Conservation (phyloP, 1,140 invertebrate species). For the Pteromalus puparum region DNA sequence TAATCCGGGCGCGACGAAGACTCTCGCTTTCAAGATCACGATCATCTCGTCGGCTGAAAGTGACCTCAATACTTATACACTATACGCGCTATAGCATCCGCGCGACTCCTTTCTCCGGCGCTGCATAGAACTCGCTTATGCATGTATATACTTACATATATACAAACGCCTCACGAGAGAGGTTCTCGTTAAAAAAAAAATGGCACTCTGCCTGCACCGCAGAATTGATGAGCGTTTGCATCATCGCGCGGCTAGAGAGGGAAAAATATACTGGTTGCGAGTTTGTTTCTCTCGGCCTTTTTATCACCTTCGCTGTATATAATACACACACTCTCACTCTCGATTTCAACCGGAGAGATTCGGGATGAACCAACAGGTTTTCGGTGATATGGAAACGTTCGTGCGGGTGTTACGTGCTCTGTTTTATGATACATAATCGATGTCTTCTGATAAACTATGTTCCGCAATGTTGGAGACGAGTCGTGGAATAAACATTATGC, state of each 20-base stretch:
- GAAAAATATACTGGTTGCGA: background rate
- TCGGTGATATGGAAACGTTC: background rate
- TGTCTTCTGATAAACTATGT: too few relatives aligned
- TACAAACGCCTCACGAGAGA: background rate
- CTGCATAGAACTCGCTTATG: background rate
- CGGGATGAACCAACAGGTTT: background rate
- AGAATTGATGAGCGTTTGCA: constrained; percentile 29
- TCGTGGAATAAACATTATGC: too few relatives aligned
- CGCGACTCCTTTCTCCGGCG: constrained; percentile 67
- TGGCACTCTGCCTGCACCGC: background rate
- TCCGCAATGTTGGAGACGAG: too few relatives aligned
- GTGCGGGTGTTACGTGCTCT: too few relatives aligned
- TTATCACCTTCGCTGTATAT: background rate
- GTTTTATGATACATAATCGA: too few relatives aligned
- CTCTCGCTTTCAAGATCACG: constrained; percentile 74
- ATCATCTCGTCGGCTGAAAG: constrained; percentile 71
- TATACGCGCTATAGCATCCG: constrained; percentile 33
- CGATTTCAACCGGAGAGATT: background rate
- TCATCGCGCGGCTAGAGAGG: background rate
- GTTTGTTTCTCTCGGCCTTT: background rate
- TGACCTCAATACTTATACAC: constrained; percentile 65
- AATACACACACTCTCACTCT: too few relatives aligned
- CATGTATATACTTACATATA: background rate
- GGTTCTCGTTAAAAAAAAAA: background rate
- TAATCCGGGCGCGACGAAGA: constrained; percentile 32